Percentiles rank a stretch among this genome's conserved stretches.
These are phyloP conservation scores for Drosophila dives DNA, from an alignment of 2,888 invertebrate genomes.

Conservation along the genomic window DNA sequence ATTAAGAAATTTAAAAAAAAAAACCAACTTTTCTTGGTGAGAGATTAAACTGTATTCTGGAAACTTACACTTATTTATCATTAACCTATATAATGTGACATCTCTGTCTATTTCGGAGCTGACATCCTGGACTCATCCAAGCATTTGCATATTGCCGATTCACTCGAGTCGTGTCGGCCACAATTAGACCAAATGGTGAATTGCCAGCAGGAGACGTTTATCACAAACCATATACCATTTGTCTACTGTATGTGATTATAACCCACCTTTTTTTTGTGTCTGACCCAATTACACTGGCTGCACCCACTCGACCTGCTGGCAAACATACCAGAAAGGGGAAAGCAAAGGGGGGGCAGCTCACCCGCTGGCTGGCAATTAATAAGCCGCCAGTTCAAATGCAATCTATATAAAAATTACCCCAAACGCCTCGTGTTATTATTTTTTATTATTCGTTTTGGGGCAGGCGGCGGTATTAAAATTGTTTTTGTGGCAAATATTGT, in stretches of 20 bases:
- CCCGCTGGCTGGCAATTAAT: conserved; percentile 59
- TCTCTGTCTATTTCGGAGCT: not conserved
- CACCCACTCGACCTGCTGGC: conserved; percentile 32
- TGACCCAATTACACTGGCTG: conserved; percentile 49
- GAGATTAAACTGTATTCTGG: not conserved
- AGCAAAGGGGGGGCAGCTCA: conserved; percentile 10
- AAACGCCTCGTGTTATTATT: conserved; percentile 34
- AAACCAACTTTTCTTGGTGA: not conserved
- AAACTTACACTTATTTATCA: not conserved
- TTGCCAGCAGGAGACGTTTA: conserved; percentile 33
- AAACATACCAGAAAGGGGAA: not conserved
- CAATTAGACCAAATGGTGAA: conserved; percentile 49
- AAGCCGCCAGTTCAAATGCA: conserved; percentile 51
- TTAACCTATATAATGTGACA: not conserved
- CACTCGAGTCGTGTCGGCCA: conserved; percentile 19
- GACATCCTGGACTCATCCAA: conserved; percentile 10
- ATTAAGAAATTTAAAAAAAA: too few species aligned
- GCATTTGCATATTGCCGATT: conserved; percentile 16
- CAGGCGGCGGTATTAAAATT: conserved; percentile 45
- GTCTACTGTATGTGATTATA: too few species aligned
- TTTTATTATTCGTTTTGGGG: not conserved
- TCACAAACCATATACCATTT: conserved; percentile 16
- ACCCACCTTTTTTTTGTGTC: not conserved
- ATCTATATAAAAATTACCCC: conserved; percentile 46
- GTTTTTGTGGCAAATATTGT: conserved; percentile 41